These are phyloP conservation scores for Campoletis sonorensis DNA, from an alignment of 1,140 invertebrate species.

Conservation along the genomic window DNA sequence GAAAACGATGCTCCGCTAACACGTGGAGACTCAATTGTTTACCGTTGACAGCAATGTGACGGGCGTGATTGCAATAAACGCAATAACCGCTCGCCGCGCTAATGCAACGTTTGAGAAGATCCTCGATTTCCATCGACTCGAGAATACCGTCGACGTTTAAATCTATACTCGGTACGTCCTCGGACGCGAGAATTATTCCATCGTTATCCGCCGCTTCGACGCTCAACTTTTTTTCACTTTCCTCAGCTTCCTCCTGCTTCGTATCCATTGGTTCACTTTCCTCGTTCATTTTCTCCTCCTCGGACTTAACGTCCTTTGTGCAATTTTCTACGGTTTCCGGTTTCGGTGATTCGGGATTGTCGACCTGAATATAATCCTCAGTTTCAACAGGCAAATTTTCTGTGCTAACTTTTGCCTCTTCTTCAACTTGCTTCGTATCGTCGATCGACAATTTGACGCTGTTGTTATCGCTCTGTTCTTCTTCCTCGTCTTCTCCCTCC, in stretches of 20 bases:
- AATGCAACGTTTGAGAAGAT: slow-evolving; percentile 85
- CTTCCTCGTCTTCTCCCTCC: slow-evolving; percentile 40
- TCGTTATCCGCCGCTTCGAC: slow-evolving; percentile 51
- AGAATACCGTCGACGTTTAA: slow-evolving; percentile 85
- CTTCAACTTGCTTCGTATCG: neutral
- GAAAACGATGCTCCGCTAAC: slow-evolving; percentile 86
- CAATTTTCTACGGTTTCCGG: neutral
- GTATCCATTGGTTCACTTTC: neutral
- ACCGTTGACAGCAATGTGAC: slow-evolving; percentile 88
- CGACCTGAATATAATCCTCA: neutral
- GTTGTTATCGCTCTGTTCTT: slow-evolving; percentile 32
- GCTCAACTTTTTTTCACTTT: slow-evolving; percentile 20
- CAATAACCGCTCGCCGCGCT: slow-evolving; percentile 82
- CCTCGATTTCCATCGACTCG: slow-evolving; percentile 83
- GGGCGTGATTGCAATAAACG: slow-evolving; percentile 89
- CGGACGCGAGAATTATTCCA: slow-evolving; percentile 76
- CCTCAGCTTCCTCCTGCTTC: slow-evolving; percentile 8
- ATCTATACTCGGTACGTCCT: slow-evolving; percentile 82
- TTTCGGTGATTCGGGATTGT: neutral
- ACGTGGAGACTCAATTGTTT: slow-evolving; percentile 87
- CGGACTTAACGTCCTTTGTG: neutral
- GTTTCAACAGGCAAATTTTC: neutral
- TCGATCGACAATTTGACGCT: slow-evolving; percentile 19
- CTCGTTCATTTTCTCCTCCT: neutral
- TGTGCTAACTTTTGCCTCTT: neutral